Evolutionary conservation across 2,888 invertebrate genomes (phyloP).

Genomic region (Leucoma salicis): DNA sequence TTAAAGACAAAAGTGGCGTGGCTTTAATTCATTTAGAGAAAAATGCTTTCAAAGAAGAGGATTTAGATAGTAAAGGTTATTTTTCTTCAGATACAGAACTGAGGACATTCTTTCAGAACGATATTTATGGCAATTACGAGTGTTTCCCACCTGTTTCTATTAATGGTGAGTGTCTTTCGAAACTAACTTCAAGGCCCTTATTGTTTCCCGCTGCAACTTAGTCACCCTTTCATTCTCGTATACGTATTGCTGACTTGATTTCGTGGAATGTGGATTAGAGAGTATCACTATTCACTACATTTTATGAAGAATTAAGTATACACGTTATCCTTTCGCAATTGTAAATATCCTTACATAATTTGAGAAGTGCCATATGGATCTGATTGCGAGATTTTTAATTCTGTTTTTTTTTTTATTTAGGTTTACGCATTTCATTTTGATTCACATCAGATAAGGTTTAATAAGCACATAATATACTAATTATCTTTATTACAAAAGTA

Average conservation of each 20-base stretch:
- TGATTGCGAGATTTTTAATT: neutral
- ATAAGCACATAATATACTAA: constrained; percentile 1
- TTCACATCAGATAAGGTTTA: constrained; percentile 4
- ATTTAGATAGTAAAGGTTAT: constrained; percentile 79
- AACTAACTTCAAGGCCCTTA: constrained; percentile 42
- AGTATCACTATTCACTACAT: neutral
- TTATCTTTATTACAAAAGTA: neutral
- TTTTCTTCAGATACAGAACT: constrained; percentile 84
- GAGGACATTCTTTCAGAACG: constrained; percentile 87
- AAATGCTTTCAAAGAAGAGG: constrained; percentile 87
- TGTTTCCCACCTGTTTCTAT: constrained; percentile 84
- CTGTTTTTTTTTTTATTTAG: neutral
- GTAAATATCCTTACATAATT: neutral
- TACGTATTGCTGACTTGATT: constrained; percentile 14
- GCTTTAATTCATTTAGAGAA: constrained; percentile 92
- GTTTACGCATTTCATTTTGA: neutral
- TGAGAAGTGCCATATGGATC: neutral
- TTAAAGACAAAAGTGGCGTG: constrained; percentile 82
- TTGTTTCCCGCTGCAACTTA: constrained; percentile 35
- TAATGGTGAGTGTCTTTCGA: constrained; percentile 81
- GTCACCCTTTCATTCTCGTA: constrained; percentile 29
- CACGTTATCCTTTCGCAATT: too few species aligned
- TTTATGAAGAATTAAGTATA: neutral
- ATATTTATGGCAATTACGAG: constrained; percentile 92
- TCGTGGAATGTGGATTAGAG: constrained; percentile 1